phyloP scores from a whole-genome alignment of 2,888 invertebrate species.

The Brenthis ino region DNA sequence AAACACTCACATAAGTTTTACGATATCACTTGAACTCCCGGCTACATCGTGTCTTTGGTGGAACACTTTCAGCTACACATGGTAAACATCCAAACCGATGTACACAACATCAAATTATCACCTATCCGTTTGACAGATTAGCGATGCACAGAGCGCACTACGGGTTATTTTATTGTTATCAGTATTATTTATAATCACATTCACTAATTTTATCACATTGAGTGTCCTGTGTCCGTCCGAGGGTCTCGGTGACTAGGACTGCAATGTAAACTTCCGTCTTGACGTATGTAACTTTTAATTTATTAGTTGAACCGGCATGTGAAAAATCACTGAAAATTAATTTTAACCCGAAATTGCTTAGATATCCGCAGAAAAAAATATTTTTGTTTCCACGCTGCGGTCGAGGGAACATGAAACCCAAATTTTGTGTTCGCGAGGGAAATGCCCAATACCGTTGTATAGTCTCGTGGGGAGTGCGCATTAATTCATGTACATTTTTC shows the following conservation, averaged over 20 bases:
- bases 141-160: slow-evolving; percentile 44
- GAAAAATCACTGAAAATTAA: slow-evolving; percentile 37
- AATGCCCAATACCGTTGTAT: slow-evolving; percentile 83
- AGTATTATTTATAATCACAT: slow-evolving; percentile 32
- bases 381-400: slow-evolving; percentile 61
- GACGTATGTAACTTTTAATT: slow-evolving; percentile 58
- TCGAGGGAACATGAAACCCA: slow-evolving; percentile 77
- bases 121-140: slow-evolving; percentile 67
- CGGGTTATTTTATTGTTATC: slow-evolving; percentile 36
- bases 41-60: slow-evolving; percentile 67
- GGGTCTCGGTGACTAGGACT: slow-evolving; percentile 31
- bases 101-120: slow-evolving; percentile 59
- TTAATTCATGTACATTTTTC: slow-evolving; percentile 84
- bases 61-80: slow-evolving; percentile 59
- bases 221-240: slow-evolving; percentile 27
- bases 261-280: slow-evolving; percentile 58
- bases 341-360: slow-evolving; percentile 39
- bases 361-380: slow-evolving; percentile 48
- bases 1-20: slow-evolving; percentile 29
- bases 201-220: slow-evolving; percentile 29
- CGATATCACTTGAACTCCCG: slow-evolving; percentile 39
- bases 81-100: slow-evolving; percentile 64
- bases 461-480: slow-evolving; percentile 83
- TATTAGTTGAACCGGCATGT: slow-evolving; percentile 57
- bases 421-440: slow-evolving; percentile 80